Evolutionary conservation across 2,888 invertebrate species (phyloP).

Genomic region (Craniophora ligustri): DNA sequence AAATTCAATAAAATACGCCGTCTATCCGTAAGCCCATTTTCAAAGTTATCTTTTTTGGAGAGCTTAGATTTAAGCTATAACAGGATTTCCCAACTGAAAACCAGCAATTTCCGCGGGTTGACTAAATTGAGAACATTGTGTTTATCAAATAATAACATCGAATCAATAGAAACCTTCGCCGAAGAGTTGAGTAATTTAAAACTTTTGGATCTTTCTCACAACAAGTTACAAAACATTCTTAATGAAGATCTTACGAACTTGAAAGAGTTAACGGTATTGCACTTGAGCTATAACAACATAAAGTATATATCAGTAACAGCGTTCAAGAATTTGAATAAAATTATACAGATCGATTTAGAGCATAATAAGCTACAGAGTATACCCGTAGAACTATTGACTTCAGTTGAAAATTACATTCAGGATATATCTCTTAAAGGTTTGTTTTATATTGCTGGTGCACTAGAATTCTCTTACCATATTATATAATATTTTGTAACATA

Average conservation of each 20-base stretch:
- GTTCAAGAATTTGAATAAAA: constrained; percentile 93
- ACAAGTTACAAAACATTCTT: constrained; percentile 93
- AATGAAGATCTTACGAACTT: constrained; percentile 94
- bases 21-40: constrained; percentile 95
- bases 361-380: constrained; percentile 94
- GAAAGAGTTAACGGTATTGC: constrained; percentile 93
- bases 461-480: not conserved
- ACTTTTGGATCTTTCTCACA: constrained; percentile 94
- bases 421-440: constrained; percentile 94
- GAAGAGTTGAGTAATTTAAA: constrained; percentile 93
- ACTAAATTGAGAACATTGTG: constrained; percentile 93
- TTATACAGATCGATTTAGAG: constrained; percentile 93
- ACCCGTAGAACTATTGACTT: constrained; percentile 93
- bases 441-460: constrained; percentile 17
- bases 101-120: constrained; percentile 94
- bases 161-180: constrained; percentile 94
- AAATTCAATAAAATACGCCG: constrained; percentile 93
- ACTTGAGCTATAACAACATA: constrained; percentile 94
- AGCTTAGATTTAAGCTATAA: constrained; percentile 95
- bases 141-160: constrained; percentile 94
- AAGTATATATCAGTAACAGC: constrained; percentile 93
- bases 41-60: constrained; percentile 91
- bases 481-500: not conserved
- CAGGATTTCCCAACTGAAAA: constrained; percentile 93
- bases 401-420: constrained; percentile 94